These are phyloP conservation scores for Ceratoteleas bidentatus DNA, from an alignment of 1,140 invertebrate species.

Conservation along the genomic window DNA sequence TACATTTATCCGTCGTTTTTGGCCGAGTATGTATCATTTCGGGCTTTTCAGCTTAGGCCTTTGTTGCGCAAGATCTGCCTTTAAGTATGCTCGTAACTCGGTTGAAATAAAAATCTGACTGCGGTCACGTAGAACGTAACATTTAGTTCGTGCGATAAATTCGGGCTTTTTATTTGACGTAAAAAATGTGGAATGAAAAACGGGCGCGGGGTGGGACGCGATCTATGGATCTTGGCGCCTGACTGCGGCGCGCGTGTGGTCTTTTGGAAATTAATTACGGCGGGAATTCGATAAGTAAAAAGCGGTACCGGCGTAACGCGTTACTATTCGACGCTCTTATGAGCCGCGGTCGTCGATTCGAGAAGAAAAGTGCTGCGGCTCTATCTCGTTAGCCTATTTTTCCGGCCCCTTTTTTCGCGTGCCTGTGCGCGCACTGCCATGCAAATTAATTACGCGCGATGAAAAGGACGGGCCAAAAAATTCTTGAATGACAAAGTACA, in stretches of 20 bases:
- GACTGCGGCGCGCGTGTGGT: not conserved
- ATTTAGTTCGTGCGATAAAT: not conserved
- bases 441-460: slow-evolving; percentile 25
- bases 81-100: not conserved
- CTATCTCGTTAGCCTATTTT: slow-evolving; percentile 18
- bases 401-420: slow-evolving; percentile 17
- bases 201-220: not conserved
- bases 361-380: slow-evolving; percentile 10
- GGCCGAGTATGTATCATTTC: not conserved
- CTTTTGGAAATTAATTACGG: slow-evolving; percentile 19
- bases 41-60: not conserved
- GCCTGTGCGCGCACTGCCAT: not conserved
- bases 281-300: not conserved
- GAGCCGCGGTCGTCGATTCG: slow-evolving; percentile 14
- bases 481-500: slow-evolving; percentile 1
- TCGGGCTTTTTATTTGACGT: not conserved
- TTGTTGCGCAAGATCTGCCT: not conserved
- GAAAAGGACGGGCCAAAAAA: slow-evolving; percentile 7
- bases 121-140: not conserved
- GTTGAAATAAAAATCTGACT: not conserved
- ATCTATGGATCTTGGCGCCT: not conserved
- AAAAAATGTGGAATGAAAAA: not conserved
- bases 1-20: not conserved
- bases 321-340: slow-evolving; percentile 15
- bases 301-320: slow-evolving; percentile 2